These are phyloP conservation scores for Helarctos malayanus DNA, from an alignment of 2,797 vertebrate genomes.

Conservation along the genomic window DNA sequence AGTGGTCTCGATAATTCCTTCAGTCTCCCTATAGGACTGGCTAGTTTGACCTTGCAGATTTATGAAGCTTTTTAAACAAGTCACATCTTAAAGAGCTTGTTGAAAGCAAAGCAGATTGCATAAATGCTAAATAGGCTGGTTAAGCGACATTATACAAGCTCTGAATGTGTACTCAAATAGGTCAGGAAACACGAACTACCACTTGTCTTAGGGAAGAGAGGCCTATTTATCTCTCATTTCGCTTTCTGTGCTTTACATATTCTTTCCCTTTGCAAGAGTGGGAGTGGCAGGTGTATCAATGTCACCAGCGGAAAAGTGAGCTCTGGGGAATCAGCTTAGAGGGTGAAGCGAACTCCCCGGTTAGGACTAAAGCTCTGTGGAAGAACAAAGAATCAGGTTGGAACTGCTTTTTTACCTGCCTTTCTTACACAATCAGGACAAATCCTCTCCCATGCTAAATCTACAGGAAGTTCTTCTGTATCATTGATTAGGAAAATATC, in stretches of 20 bases:
- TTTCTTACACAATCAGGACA: background rate
- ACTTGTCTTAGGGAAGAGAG: slow-evolving; percentile 55
- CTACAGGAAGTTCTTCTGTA: background rate
- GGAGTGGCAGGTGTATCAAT: background rate
- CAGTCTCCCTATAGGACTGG: background rate
- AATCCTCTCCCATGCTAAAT: background rate
- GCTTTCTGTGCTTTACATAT: background rate
- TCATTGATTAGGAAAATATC: slow-evolving; percentile 7
- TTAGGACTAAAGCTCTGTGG: background rate
- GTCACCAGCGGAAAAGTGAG: slow-evolving; percentile 19
- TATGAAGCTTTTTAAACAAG: slow-evolving; percentile 41
- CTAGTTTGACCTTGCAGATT: slow-evolving; percentile 53
- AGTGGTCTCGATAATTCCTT: background rate
- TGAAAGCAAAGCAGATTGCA: slow-evolving; percentile 49
- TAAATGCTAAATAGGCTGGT: background rate
- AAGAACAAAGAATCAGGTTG: background rate
- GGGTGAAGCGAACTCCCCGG: background rate
- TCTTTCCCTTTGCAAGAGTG: slow-evolving; percentile 2
- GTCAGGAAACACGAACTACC: slow-evolving; percentile 55
- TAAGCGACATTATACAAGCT: slow-evolving; percentile 22
- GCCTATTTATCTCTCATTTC: background rate
- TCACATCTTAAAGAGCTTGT: slow-evolving; percentile 48
- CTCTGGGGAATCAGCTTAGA: background rate
- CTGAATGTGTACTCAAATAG: slow-evolving; percentile 53
- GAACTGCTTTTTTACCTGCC: background rate